Conservation (phyloP, 2,888 invertebrate species). For the Scaptomyza reducta region DNA sequence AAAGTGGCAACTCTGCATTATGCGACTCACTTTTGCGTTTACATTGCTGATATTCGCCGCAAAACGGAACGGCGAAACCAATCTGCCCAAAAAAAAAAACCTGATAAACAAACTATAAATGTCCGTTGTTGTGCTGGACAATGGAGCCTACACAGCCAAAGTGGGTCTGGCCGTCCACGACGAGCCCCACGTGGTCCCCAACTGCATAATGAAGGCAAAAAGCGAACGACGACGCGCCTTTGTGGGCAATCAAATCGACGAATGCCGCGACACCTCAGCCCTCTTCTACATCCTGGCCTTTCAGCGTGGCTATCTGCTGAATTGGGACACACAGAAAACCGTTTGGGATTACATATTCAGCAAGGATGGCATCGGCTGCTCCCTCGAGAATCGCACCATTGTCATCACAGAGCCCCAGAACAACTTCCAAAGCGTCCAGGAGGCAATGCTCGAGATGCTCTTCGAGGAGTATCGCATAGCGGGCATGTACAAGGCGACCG, state of each 20-base stretch:
- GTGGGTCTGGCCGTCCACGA: conserved; percentile 90
- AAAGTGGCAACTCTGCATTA: background rate
- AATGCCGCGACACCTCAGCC: conserved; percentile 97
- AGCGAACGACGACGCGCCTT: conserved; percentile 97
- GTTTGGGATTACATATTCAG: conserved; percentile 98
- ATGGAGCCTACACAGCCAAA: conserved; percentile 95
- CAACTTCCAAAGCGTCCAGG: conserved; percentile 96
- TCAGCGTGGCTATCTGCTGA: conserved; percentile 96
- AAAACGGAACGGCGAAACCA: background rate
- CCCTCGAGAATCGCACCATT: conserved; percentile 90
- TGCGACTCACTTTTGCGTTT: conserved; percentile 4
- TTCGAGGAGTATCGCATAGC: conserved; percentile 98
- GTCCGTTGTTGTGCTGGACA: conserved; percentile 88
- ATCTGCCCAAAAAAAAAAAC: conserved; percentile 1
- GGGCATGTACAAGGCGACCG: conserved; percentile 91
- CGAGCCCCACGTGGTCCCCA: conserved; percentile 92
- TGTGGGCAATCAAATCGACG: conserved; percentile 96
- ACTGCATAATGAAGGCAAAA: conserved; percentile 99
- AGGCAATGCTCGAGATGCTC: conserved; percentile 97
- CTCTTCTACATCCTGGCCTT: conserved; percentile 96
- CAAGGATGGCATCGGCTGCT: conserved; percentile 91
- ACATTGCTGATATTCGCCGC: conserved; percentile 18
- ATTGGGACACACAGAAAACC: conserved; percentile 96
- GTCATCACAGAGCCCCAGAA: conserved; percentile 97
- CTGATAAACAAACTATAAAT: conserved; percentile 14